Percentiles rank a stretch among this genome's conserved stretches.
These are phyloP conservation scores for Ganaspis brasiliensis DNA, from an alignment of 2,888 invertebrate genomes.

Conservation along the genomic window DNA sequence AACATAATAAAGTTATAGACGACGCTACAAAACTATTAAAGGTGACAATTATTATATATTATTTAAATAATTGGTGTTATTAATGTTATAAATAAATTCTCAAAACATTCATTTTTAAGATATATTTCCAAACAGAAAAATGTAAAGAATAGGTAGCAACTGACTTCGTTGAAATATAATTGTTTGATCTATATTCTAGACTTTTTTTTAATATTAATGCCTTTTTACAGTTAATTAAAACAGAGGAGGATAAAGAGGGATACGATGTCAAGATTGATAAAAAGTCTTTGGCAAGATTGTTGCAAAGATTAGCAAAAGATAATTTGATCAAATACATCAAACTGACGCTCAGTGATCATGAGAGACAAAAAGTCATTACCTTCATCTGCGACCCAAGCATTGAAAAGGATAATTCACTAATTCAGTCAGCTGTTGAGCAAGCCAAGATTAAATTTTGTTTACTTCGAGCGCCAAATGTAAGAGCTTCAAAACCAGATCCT, in stretches of 20 bases:
- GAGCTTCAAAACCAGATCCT: constrained; percentile 48
- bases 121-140: constrained; percentile 13
- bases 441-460: constrained; percentile 83
- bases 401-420: constrained; percentile 80
- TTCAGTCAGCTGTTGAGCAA: constrained; percentile 84
- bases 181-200: no score
- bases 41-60: constrained; percentile 34
- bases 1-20: constrained; percentile 84
- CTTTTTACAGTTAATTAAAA: constrained; percentile 80
- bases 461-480: constrained; percentile 57
- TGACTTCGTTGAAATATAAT: no score
- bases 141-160: no score
- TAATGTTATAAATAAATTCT: no score
- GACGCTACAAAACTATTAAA: constrained; percentile 72
- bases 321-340: constrained; percentile 83
- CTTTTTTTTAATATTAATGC: constrained; percentile 13
- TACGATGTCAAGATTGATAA: constrained; percentile 84
- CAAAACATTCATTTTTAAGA: no score
- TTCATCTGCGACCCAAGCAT: constrained; percentile 83
- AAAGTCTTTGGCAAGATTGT: constrained; percentile 85
- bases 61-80: no score
- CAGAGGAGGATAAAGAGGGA: constrained; percentile 83
- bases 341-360: constrained; percentile 80
- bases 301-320: constrained; percentile 83
- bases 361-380: constrained; percentile 80